Percentiles rank a stretch among this genome's conserved stretches.
Evolutionary conservation across 2,797 vertebrate genomes (phyloP).

Genomic region (Nannoperca obscura): DNA sequence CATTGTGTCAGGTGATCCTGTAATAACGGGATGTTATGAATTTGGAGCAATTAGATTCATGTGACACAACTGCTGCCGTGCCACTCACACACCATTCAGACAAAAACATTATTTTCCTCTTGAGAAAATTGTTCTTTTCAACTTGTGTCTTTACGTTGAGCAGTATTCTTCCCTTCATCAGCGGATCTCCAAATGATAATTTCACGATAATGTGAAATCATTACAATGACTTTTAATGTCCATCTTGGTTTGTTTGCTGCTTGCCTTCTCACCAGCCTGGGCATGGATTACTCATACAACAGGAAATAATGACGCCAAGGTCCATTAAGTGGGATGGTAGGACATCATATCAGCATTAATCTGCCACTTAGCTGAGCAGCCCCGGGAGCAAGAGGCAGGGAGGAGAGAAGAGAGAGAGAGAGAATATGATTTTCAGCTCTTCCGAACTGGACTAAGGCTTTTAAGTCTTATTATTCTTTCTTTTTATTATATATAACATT

Average conservation of each 20-base stretch:
- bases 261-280: slow-evolving; percentile 67
- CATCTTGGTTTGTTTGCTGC: slow-evolving; percentile 78
- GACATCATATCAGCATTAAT: slow-evolving; percentile 87
- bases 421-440: slow-evolving; percentile 61
- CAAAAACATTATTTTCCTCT: slow-evolving; percentile 42
- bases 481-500: slow-evolving; percentile 31
- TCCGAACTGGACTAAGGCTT: slow-evolving; percentile 43
- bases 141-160: slow-evolving; percentile 19
- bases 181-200: slow-evolving; percentile 56
- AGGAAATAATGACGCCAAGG: slow-evolving; percentile 85
- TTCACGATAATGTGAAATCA: slow-evolving; percentile 67
- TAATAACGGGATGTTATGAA: slow-evolving; percentile 59
- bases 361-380: slow-evolving; percentile 82
- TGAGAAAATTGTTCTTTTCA: slow-evolving; percentile 57
- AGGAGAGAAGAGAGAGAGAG: slow-evolving; percentile 38
- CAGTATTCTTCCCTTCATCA: slow-evolving; percentile 50
- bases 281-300: slow-evolving; percentile 82
- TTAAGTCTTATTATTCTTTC: slow-evolving; percentile 41
- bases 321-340: slow-evolving; percentile 85
- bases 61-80: slow-evolving; percentile 39
- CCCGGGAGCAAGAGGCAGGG: slow-evolving; percentile 61
- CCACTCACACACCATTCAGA: slow-evolving; percentile 37
- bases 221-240: slow-evolving; percentile 60
- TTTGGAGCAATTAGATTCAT: slow-evolving; percentile 51
- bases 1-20: slow-evolving; percentile 18